These are phyloP conservation scores for Lanius collurio DNA, from an alignment of 2,113 vertebrate species.

Conservation along the genomic window DNA sequence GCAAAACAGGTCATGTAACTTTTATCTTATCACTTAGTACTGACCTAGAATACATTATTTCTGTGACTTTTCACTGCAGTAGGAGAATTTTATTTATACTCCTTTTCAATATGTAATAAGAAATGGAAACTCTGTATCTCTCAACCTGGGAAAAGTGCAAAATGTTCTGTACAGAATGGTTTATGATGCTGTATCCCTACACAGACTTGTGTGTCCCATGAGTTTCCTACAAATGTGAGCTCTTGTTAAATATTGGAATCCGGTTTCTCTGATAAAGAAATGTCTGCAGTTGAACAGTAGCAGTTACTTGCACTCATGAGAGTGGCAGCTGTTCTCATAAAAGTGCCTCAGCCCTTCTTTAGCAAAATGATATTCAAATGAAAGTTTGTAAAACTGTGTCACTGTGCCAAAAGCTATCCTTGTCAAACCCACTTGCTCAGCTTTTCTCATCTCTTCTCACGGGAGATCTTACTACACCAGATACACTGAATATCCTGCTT, in stretches of 20 bases:
- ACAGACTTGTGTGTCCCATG: neutral
- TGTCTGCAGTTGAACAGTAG: neutral
- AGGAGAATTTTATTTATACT: neutral
- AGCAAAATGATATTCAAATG: neutral
- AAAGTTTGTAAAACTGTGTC: neutral
- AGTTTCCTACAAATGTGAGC: neutral
- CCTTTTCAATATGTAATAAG: constrained; percentile 1
- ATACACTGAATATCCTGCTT: constrained; percentile 9
- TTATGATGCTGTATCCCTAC: neutral
- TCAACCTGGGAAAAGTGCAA: neutral
- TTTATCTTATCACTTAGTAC: neutral
- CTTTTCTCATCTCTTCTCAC: neutral
- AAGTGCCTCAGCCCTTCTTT: constrained; percentile 1
- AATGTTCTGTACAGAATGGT: neutral
- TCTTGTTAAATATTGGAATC: constrained; percentile 1
- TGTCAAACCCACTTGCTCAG: constrained; percentile 11
- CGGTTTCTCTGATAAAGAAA: constrained; percentile 8
- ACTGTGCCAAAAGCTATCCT: neutral
- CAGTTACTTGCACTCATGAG: neutral
- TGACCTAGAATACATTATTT: neutral
- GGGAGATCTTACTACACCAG: neutral
- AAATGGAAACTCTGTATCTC: neutral
- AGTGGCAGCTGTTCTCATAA: constrained; percentile 13
- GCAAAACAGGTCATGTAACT: neutral
- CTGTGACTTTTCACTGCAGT: neutral